phyloP scores from a whole-genome alignment of 2,888 invertebrate genomes.

The Callyntrura guangdongensis region DNA sequence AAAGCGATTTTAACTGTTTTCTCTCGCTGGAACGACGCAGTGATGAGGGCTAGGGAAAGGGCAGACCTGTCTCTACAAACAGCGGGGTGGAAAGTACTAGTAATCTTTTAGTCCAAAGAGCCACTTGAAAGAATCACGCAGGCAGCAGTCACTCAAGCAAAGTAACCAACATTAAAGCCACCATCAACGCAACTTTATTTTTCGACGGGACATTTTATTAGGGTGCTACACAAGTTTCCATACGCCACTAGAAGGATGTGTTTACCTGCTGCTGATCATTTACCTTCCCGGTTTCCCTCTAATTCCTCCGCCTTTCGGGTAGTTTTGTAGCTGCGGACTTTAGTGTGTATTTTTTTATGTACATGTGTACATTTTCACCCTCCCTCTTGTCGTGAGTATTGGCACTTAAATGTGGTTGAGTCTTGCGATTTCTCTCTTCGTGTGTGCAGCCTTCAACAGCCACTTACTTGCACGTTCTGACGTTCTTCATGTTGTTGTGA shows the following conservation, averaged over 20 bases:
- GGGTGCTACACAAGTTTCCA: too few species aligned
- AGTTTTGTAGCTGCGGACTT: too few species aligned
- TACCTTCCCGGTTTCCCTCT: slow-evolving; percentile 7
- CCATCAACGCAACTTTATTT: slow-evolving; percentile 44
- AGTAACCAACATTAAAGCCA: slow-evolving; percentile 47
- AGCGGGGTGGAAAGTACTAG: slow-evolving; percentile 9
- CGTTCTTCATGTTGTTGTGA: slow-evolving; percentile 45
- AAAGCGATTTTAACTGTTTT: slow-evolving; percentile 9
- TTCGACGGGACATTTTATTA: slow-evolving; percentile 40
- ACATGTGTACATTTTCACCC: slow-evolving; percentile 49
- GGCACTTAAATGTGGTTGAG: slow-evolving; percentile 52
- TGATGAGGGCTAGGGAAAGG: background rate
- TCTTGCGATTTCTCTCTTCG: slow-evolving; percentile 15
- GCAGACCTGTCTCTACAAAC: background rate
- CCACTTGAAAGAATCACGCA: slow-evolving; percentile 64
- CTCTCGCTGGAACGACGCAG: background rate
- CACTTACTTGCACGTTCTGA: slow-evolving; percentile 48
- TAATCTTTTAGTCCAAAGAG: background rate
- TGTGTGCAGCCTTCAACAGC: slow-evolving; percentile 31
- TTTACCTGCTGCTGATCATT: background rate
- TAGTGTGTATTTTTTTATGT: background rate
- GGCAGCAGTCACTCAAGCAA: too few species aligned
- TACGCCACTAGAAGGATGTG: background rate
- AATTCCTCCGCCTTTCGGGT: slow-evolving; percentile 23
- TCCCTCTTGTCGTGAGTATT: slow-evolving; percentile 57